Conservation (phyloP, 2,888 invertebrate genomes). For the Pterobdella sp. region DNA sequence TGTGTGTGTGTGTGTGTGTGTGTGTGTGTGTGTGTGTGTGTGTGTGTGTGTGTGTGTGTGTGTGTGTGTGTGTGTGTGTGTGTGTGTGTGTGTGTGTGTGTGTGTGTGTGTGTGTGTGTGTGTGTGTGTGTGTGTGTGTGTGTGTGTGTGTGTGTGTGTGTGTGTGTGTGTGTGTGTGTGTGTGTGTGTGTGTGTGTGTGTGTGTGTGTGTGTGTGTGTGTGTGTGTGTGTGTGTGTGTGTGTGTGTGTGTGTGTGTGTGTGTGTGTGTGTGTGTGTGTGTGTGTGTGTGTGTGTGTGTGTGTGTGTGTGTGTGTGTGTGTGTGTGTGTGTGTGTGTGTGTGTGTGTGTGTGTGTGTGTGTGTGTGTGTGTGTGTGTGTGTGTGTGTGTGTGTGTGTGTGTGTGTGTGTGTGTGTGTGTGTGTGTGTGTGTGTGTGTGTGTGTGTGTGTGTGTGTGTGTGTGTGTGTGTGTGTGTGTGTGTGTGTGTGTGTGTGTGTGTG, state of each 20-base stretch:
- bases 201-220: slow-evolving; percentile 16
- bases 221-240: slow-evolving; percentile 16
- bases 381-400: too few species aligned
- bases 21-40: slow-evolving; percentile 16
- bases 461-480: too few species aligned
- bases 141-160: slow-evolving; percentile 14
- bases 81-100: slow-evolving; percentile 14
- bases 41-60: slow-evolving; percentile 16
- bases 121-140: slow-evolving; percentile 9
- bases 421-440: too few species aligned
- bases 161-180: slow-evolving; percentile 16
- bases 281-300: too few species aligned
- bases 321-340: too few species aligned
- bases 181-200: slow-evolving; percentile 16
- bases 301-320: too few species aligned
- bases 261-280: not conserved
- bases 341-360: too few species aligned
- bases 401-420: too few species aligned
- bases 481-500: too few species aligned
- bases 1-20: slow-evolving; percentile 16
- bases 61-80: slow-evolving; percentile 16
- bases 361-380: too few species aligned
- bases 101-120: slow-evolving; percentile 5
- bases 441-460: too few species aligned
- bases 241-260: not conserved